Evolutionary conservation across 2,888 invertebrate species (phyloP).

Genomic region (Amphipyra tragopoginis): DNA sequence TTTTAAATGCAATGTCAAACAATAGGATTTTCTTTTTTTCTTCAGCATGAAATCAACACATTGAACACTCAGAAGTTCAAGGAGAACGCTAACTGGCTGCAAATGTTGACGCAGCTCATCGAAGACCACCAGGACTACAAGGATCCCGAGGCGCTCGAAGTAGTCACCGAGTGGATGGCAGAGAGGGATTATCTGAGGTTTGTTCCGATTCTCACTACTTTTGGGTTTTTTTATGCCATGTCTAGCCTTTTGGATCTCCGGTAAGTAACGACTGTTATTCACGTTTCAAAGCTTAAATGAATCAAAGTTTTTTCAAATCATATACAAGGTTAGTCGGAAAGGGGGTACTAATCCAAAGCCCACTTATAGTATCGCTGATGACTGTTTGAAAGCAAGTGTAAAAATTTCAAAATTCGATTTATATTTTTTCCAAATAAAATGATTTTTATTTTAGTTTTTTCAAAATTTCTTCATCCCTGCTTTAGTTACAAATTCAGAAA

Average conservation of each 20-base stretch:
- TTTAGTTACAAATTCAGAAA: too few relatives aligned
- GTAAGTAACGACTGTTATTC: slow-evolving; percentile 11
- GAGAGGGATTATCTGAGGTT: slow-evolving; percentile 94
- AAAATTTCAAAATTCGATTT: too few relatives aligned
- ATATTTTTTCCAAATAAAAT: too few relatives aligned
- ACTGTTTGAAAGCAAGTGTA: too few relatives aligned
- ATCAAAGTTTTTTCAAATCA: too few relatives aligned
- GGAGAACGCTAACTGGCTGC: slow-evolving; percentile 96
- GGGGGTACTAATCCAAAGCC: too few relatives aligned
- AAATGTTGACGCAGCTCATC: slow-evolving; percentile 96
- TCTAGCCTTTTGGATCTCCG: not conserved
- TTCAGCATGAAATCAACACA: slow-evolving; percentile 96
- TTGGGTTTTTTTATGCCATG: not conserved
- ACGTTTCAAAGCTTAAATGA: too few relatives aligned
- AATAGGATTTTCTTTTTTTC: slow-evolving; percentile 17
- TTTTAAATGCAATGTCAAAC: not conserved
- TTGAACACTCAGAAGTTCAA: slow-evolving; percentile 96
- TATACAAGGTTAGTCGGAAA: too few relatives aligned
- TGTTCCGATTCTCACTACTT: slow-evolving; percentile 26
- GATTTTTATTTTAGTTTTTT: too few relatives aligned
- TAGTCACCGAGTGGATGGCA: slow-evolving; percentile 94
- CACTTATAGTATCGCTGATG: too few relatives aligned
- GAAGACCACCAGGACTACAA: slow-evolving; percentile 96
- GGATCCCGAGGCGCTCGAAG: slow-evolving; percentile 91
- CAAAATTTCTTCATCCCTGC: too few relatives aligned